Conservation (phyloP, 2,113 vertebrate species). For the Ctenomys sociabilis region DNA sequence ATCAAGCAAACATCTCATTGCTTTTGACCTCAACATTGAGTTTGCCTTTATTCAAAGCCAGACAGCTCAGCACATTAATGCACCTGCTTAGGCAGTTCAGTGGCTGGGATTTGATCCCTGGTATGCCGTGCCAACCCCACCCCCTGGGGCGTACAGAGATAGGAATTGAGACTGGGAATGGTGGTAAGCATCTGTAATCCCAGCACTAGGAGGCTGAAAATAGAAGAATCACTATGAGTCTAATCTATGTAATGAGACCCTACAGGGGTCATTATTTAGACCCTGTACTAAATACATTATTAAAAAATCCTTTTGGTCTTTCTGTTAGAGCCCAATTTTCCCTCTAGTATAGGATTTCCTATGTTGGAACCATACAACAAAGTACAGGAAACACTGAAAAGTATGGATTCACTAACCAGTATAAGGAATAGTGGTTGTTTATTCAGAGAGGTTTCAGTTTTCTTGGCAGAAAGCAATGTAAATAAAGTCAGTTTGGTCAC, state of each 20-base stretch:
- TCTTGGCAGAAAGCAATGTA: conserved; percentile 48
- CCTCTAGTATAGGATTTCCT: background rate
- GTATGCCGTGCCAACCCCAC: too few species aligned
- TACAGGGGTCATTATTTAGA: too few species aligned
- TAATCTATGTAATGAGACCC: too few species aligned
- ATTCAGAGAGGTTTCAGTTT: conserved; percentile 40
- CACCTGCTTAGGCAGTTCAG: too few species aligned
- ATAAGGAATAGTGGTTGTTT: conserved; percentile 7
- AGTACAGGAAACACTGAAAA: conserved; percentile 25
- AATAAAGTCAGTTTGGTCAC: conserved; percentile 59
- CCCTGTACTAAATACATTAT: too few species aligned
- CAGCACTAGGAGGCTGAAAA: too few species aligned
- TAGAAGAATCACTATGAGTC: too few species aligned
- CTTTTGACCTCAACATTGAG: background rate
- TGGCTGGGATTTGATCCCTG: too few species aligned
- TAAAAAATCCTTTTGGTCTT: background rate
- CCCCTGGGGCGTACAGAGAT: too few species aligned
- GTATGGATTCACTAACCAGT: conserved; percentile 35
- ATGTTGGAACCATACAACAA: background rate
- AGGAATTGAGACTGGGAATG: too few species aligned
- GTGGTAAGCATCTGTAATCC: too few species aligned
- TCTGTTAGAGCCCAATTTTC: background rate
- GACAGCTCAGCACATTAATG: too few species aligned
- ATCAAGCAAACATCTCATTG: background rate
- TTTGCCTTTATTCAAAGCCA: background rate